phyloP scores from a whole-genome alignment of 2,797 vertebrate genomes.

The Caiman crocodilus region DNA sequence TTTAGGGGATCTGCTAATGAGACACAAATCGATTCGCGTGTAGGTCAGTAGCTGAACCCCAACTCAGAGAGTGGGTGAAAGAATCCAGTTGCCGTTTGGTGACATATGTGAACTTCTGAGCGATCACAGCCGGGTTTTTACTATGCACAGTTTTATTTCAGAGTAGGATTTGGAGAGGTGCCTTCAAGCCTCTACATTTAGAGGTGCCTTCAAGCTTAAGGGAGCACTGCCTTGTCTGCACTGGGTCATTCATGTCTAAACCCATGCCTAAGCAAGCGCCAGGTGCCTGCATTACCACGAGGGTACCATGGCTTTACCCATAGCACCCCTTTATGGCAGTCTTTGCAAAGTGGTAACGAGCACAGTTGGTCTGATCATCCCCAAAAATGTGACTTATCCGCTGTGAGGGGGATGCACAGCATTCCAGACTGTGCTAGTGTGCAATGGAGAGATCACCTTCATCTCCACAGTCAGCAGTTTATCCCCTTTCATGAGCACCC shows the following conservation, averaged over 20 bases:
- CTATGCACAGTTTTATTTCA: background rate
- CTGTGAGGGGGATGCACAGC: background rate
- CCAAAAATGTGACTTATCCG: too few species aligned
- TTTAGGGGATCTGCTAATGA: background rate
- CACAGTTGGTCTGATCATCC: background rate
- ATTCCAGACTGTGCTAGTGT: background rate
- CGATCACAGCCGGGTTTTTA: background rate
- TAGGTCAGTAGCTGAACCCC: background rate
- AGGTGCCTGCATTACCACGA: too few species aligned
- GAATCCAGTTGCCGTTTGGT: fast-evolving
- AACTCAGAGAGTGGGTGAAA: background rate
- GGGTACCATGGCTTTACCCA: fast-evolving
- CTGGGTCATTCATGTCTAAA: background rate
- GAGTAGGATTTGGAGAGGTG: background rate
- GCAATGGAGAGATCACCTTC: too few species aligned
- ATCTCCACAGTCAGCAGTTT: too few species aligned
- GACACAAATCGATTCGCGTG: background rate
- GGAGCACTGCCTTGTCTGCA: background rate
- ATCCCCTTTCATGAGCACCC: background rate
- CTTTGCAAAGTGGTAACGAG: background rate
- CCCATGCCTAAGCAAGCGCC: too few species aligned
- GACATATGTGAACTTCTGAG: background rate
- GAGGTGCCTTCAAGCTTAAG: background rate
- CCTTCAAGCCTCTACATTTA: background rate
- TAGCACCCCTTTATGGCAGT: background rate